These are phyloP conservation scores for Anthonomus grandis DNA, from an alignment of 1,140 invertebrate genomes.

Conservation along the genomic window DNA sequence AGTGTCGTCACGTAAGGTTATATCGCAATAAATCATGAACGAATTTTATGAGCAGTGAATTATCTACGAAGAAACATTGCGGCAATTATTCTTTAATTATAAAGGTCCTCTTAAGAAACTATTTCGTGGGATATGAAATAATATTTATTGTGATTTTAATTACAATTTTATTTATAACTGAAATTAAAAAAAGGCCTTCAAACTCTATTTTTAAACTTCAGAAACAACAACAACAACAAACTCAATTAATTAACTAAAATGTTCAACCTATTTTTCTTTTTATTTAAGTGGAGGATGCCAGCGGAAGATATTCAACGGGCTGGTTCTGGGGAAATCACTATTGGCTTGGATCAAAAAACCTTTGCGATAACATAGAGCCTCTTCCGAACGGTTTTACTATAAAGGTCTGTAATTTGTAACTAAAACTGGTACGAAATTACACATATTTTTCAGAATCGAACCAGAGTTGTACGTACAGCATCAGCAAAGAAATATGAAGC, in stretches of 20 bases:
- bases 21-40: too few relatives aligned
- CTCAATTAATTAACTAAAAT: too few relatives aligned
- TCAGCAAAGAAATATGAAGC: constrained; percentile 17
- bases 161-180: too few relatives aligned
- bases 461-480: constrained; percentile 17
- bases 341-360: constrained; percentile 72
- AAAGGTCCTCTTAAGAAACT: too few relatives aligned
- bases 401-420: neutral
- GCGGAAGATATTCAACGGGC: constrained; percentile 71
- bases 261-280: constrained; percentile 12
- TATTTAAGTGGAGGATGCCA: constrained; percentile 70
- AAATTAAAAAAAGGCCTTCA: neutral
- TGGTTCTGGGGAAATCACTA: constrained; percentile 83
- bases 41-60: too few relatives aligned
- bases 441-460: constrained; percentile 23
- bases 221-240: neutral
- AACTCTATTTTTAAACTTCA: neutral
- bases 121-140: too few relatives aligned
- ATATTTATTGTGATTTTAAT: too few relatives aligned
- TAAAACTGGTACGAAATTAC: neutral
- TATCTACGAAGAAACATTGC: too few relatives aligned
- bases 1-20: too few relatives aligned
- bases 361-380: constrained; percentile 64
- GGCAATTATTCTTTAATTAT: too few relatives aligned
- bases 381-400: constrained; percentile 22